These are phyloP conservation scores for Plebejus melissa DNA, from an alignment of 2,888 invertebrate species.

Conservation along the genomic window DNA sequence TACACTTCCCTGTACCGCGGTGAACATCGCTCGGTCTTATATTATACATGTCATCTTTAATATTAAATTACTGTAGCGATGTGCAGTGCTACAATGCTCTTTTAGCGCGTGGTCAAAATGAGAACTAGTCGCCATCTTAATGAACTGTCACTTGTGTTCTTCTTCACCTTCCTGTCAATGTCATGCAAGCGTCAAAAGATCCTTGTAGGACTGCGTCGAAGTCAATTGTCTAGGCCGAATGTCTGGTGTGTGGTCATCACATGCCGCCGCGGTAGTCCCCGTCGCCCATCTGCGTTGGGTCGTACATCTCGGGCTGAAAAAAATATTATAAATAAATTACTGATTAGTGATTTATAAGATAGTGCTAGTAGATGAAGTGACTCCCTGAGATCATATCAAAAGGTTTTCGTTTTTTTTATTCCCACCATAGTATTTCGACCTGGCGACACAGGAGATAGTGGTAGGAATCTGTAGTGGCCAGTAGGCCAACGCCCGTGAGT, in stretches of 20 bases:
- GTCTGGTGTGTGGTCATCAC: slow-evolving; percentile 37
- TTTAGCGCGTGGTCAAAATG: not conserved
- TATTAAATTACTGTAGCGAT: not conserved
- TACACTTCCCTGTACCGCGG: slow-evolving; percentile 1
- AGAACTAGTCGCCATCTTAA: no score
- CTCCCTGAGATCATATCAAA: no score
- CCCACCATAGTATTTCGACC: no score
- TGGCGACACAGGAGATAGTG: no score
- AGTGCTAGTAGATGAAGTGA: no score
- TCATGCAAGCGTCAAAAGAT: not conserved
- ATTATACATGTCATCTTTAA: not conserved
- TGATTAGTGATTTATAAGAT: no score
- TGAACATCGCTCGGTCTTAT: not conserved
- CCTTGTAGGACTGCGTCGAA: not conserved
- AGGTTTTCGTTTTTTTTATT: no score
- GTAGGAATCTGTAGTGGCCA: no score
- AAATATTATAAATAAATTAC: no score
- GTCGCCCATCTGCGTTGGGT: slow-evolving; percentile 43
- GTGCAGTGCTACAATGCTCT: not conserved
- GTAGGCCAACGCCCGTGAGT: no score
- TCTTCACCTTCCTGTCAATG: not conserved
- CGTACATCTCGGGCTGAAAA: slow-evolving; percentile 49
- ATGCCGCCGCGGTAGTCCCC: slow-evolving; percentile 48
- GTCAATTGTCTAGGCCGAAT: not conserved
- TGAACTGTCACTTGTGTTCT: not conserved